Evolutionary conservation across 1,140 invertebrate genomes (phyloP), one percentile per base, ranked within the genome.

Genomic region (Hypothenemus hampei): DNA sequence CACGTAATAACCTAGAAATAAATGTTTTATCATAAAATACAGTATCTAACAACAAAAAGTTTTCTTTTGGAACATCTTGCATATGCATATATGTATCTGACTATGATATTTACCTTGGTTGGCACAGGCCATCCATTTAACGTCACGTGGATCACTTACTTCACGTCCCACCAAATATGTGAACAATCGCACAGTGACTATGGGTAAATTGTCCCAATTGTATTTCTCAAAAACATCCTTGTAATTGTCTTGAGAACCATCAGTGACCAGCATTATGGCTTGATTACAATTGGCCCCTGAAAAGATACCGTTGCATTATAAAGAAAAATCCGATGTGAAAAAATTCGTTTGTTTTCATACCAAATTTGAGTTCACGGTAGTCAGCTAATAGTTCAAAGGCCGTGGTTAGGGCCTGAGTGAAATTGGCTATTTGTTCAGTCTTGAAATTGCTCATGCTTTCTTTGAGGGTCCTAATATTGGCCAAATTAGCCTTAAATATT

Each of bases 371-470:
- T 39, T 65, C 61, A 10, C 68, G 54, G 31, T 70, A 70, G 13
- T 63, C 53, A 33, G 67, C 53, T 15, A 71, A 77, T 11, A 96
- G 73, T 65, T 91, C 82, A 75, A 99, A 99, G 0, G 95, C 95
- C 64, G 81, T 84, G 3, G 81, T 88, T 13, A 99, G 75, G 10
- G 94, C 95, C 57, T 86, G 76, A 6, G 90, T 89, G 75, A 98
- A 98, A 73, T 99, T 95, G 35, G 97, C 95, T 61, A 97, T 93
- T 59, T 90, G 85, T 62, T 82, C 84, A 5, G 93, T 94, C 58
- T 83, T 78, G 69, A 91, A 83, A 58, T 79, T 77, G 51, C 81
- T 78, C 69, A 96, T 84, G 15, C 81, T 83, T 51, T 84, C 78
- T 71, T 93, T 93, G 16, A 96, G 72, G 68, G 90, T 83, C 39